Conservation (phyloP, 2,888 invertebrate species). For the Stictocephala bisonia region DNA sequence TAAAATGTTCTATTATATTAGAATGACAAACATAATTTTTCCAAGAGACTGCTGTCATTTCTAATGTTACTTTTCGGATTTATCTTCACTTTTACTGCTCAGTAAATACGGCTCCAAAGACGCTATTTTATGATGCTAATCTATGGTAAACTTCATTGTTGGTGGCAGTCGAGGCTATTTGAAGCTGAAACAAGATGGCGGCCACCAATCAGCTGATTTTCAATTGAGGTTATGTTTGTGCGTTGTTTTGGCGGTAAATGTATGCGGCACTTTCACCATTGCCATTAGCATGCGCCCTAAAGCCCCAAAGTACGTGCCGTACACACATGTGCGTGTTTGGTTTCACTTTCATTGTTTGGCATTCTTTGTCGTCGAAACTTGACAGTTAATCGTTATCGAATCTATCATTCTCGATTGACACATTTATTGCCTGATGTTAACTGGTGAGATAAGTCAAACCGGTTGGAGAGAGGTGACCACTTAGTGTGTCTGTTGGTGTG, state of each 20-base stretch:
- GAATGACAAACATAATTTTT: no score
- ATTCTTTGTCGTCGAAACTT: constrained; percentile 1
- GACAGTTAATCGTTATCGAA: constrained; percentile 9
- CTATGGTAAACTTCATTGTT: constrained; percentile 25
- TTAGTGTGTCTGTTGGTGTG: constrained; percentile 7
- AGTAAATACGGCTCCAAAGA: background rate
- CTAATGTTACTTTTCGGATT: no score
- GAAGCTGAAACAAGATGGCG: constrained; percentile 32
- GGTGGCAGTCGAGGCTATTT: constrained; percentile 1
- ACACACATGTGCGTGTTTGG: constrained; percentile 9
- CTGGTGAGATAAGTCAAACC: no score
- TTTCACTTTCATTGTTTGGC: constrained; percentile 13
- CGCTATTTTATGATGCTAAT: constrained; percentile 16
- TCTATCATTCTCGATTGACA: background rate
- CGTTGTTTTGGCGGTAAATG: constrained; percentile 30
- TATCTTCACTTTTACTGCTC: no score
- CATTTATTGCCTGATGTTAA: background rate
- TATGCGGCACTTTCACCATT: constrained; percentile 25
- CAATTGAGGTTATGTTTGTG: constrained; percentile 33
- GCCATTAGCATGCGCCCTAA: no score
- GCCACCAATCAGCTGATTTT: constrained; percentile 19
- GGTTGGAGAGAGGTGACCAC: background rate
- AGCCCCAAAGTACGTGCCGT: no score
- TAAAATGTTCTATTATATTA: no score
- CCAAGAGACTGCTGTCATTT: no score